phyloP scores from a whole-genome alignment of 2,113 vertebrate species.

The Solenodon paradoxus region DNA sequence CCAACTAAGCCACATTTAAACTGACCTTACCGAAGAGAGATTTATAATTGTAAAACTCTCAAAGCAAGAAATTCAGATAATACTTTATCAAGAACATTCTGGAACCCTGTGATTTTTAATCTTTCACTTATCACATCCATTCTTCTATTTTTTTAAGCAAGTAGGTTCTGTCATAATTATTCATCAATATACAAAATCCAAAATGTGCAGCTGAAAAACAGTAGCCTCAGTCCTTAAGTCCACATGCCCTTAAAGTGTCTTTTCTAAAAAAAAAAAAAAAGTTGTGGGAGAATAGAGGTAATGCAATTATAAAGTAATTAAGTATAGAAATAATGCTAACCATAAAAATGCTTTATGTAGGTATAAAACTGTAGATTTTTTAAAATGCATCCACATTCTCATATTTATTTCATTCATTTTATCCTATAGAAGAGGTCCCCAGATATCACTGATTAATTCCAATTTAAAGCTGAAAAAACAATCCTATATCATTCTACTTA shows the following conservation, averaged over 20 bases:
- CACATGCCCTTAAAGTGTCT: background rate
- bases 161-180: background rate
- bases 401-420: background rate
- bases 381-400: background rate
- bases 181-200: background rate
- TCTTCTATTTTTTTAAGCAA: background rate
- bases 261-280: slow-evolving; percentile 18
- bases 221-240: background rate
- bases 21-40: background rate
- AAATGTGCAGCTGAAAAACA: background rate
- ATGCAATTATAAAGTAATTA: background rate
- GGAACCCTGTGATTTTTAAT: background rate
- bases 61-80: background rate
- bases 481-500: background rate
- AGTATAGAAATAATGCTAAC: background rate
- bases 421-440: background rate
- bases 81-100: slow-evolving; percentile 11
- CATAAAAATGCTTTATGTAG: background rate
- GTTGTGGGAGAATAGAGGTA: background rate
- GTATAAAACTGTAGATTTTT: background rate
- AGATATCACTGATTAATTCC: background rate
- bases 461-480: slow-evolving; percentile 52
- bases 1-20: background rate
- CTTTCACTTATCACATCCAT: background rate
- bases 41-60: background rate